These are phyloP conservation scores for Hedya salicella DNA, from an alignment of 2,888 invertebrate species.

Conservation along the genomic window DNA sequence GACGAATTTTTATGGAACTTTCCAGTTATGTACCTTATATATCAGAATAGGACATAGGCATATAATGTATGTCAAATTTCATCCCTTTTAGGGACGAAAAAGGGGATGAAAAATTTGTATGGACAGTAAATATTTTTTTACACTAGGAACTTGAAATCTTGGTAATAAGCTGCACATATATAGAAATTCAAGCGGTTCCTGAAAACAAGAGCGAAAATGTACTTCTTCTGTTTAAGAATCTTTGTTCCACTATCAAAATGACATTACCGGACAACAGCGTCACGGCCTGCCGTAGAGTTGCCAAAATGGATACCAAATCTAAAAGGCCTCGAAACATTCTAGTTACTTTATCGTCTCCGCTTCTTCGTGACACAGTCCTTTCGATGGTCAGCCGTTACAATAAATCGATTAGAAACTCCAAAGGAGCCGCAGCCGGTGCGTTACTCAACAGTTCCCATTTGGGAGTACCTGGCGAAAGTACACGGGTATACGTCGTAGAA, in stretches of 20 bases:
- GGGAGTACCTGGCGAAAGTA: constrained; percentile 33
- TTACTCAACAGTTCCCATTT: constrained; percentile 32
- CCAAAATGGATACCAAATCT: constrained; percentile 39
- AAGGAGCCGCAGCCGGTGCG: constrained; percentile 2
- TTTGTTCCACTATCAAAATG: constrained; percentile 7
- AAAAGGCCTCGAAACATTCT: constrained; percentile 41
- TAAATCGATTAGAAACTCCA: constrained; percentile 17
- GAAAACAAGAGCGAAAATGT: constrained; percentile 37
- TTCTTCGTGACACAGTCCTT: constrained; percentile 43
- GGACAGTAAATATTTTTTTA: too few species aligned
- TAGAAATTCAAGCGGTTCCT: constrained; percentile 43
- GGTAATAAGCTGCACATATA: too few species aligned
- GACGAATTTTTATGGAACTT: too few species aligned
- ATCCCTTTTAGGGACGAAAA: too few species aligned
- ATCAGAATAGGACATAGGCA: too few species aligned
- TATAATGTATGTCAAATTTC: too few species aligned
- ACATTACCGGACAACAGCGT: constrained; percentile 9
- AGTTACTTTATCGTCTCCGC: constrained; percentile 32
- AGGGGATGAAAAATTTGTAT: too few species aligned
- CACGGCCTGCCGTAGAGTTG: constrained; percentile 38
- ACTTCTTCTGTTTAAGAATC: constrained; percentile 13
- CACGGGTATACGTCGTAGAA: constrained; percentile 39
- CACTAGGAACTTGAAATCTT: too few species aligned
- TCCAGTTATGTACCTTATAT: too few species aligned
- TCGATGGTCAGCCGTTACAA: constrained; percentile 44